phyloP scores from a whole-genome alignment of 1,140 invertebrate species.

The Trichonephila inaurata region DNA sequence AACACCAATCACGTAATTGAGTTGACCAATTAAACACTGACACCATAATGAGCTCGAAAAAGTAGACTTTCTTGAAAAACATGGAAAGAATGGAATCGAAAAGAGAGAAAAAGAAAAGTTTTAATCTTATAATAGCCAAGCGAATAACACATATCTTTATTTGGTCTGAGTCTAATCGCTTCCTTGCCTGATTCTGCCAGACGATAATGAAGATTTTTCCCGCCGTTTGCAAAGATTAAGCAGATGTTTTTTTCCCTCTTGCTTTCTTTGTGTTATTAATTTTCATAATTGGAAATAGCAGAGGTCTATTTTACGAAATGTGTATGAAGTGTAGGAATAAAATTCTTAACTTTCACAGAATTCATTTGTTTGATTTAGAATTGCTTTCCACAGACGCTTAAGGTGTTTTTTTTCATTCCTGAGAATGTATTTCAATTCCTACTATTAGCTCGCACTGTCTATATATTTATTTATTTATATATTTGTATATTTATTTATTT shows the following conservation, averaged over 20 bases:
- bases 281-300: not conserved
- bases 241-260: not conserved
- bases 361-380: too few species aligned
- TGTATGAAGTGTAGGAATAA: too few species aligned
- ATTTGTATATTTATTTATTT: too few species aligned
- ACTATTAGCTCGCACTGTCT: too few species aligned
- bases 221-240: slow-evolving; percentile 11
- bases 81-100: slow-evolving; percentile 24
- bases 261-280: not conserved
- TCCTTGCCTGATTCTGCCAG: not conserved
- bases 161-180: slow-evolving; percentile 45
- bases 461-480: too few species aligned
- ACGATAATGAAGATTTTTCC: slow-evolving; percentile 33
- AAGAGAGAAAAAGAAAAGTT: slow-evolving; percentile 18
- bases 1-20: slow-evolving; percentile 64
- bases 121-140: slow-evolving; percentile 50
- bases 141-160: slow-evolving; percentile 49
- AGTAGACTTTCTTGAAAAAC: slow-evolving; percentile 34
- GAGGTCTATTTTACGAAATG: not conserved
- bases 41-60: slow-evolving; percentile 50
- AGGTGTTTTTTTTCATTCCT: too few species aligned
- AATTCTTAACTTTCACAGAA: too few species aligned
- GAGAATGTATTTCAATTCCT: too few species aligned
- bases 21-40: slow-evolving; percentile 61
- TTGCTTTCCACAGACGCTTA: too few species aligned